phyloP scores from a whole-genome alignment of 1,140 invertebrate species.

The Pantala flavescens region DNA sequence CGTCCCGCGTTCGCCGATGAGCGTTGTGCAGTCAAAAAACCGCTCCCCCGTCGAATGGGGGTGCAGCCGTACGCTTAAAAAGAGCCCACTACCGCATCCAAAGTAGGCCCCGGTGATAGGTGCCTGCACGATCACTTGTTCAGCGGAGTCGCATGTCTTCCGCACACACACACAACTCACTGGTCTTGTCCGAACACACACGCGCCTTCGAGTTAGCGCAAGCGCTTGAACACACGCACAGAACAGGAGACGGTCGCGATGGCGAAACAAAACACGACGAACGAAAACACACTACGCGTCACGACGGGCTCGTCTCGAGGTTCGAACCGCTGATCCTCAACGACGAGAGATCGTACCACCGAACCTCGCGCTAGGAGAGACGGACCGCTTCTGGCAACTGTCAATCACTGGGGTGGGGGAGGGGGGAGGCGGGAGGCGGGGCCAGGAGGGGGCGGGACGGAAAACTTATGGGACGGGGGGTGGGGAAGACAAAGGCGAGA shows the following conservation, averaged over 20 bases:
- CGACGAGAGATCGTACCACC: background rate
- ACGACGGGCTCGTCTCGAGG: no score
- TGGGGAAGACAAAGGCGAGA: background rate
- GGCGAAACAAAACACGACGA: background rate
- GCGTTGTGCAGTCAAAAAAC: background rate
- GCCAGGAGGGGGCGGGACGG: background rate
- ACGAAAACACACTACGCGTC: no score
- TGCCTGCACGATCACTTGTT: no score
- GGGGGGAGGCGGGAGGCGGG: background rate
- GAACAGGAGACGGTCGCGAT: background rate
- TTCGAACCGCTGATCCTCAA: no score
- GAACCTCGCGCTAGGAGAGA: constrained; percentile 2
- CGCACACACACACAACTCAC: no score
- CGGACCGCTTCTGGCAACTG: background rate
- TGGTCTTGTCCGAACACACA: no score
- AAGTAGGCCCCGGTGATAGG: background rate
- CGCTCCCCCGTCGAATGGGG: background rate
- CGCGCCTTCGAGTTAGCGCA: background rate
- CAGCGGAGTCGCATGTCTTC: no score
- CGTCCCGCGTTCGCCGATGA: no score
- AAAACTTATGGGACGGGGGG: background rate
- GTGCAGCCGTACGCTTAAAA: background rate
- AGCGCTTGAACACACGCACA: background rate
- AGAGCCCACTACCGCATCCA: background rate
- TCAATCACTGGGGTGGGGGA: background rate